Evolutionary conservation across 1,140 invertebrate species (phyloP).

Genomic region (Triops cancriformis): DNA sequence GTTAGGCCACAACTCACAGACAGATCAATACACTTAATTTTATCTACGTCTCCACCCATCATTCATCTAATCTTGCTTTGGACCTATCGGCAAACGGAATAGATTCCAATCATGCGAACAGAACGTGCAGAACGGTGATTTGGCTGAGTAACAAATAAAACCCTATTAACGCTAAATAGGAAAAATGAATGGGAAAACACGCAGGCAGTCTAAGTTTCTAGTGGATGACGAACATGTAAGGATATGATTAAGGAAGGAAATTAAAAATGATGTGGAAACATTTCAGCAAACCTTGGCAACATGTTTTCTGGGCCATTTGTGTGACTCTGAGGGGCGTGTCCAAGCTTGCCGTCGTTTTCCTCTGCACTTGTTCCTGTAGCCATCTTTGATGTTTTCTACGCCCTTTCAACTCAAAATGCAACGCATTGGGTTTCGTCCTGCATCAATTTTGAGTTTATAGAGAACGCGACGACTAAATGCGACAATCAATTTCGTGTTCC

Average conservation of each 20-base stretch:
- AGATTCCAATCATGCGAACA: neutral
- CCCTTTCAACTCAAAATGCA: neutral
- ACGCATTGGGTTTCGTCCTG: neutral
- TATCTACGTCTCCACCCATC: neutral
- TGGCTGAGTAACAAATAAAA: neutral
- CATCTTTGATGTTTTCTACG: neutral
- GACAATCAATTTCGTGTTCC: too few species aligned
- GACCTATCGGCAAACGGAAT: neutral
- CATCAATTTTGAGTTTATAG: neutral
- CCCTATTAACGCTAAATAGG: neutral
- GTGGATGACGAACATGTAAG: neutral
- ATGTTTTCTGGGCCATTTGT: slow-evolving; percentile 7
- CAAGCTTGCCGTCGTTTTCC: neutral
- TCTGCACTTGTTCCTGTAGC: neutral
- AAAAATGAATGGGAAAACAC: neutral
- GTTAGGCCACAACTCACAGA: neutral
- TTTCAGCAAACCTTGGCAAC: slow-evolving; percentile 4
- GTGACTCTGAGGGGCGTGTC: neutral
- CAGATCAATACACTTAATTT: neutral
- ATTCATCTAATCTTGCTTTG: neutral
- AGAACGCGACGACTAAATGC: neutral
- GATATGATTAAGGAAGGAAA: neutral
- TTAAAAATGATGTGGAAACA: neutral
- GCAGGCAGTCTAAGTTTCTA: neutral
- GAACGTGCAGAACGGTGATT: neutral